Base-by-base conservation (phyloP, 37 sponge, comb jelly and placozoan species). In the Axinella damicornis region DNA sequence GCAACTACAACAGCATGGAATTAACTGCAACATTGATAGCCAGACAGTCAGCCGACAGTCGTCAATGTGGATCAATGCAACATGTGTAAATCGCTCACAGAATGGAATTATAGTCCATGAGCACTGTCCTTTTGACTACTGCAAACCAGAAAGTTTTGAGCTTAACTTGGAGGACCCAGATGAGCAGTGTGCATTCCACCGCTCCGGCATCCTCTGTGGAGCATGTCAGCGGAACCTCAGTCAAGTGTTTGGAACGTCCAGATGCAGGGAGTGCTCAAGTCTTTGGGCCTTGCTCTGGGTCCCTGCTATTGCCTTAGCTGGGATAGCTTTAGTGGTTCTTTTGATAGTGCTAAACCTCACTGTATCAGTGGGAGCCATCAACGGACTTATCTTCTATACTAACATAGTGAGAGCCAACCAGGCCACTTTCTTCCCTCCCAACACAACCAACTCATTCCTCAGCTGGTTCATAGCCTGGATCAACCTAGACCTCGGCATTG, bases 231-330 rank as follows among this genome's bases (percentile, higher is more conserved):
- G 16, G 15, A 15, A 21, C 18, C 60, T 57, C 31, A 76, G 76
- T 76, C 56, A 57, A 18, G 76, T 76, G 11, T 76, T 76, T 55
- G 76, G 58, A 57, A 37, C 76, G 27, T 76, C 76, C 27, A 57
- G 30, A 28, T 76, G 76, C 56, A 76, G 30, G 59, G 24, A 55
- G 32, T 76, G 76, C 58, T 57, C 76, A 25, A 76, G 36, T 76
- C 31, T 55, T 28, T 57, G 32, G 36, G 58, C 54, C 2, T 37
- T 76, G 14, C 30, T 76, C 33, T 18, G 24, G 31, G 36, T 76
- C 60, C 56, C 58, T 22, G 53, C 39, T 2, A 30, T 68, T 31
- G 34, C 53, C 18, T 25, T 76, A 57, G 59, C 34, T n/a, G 76
- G 76, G 24, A 15, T 57, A 35, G 40, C 54, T 64, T 35, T 65